Conservation (phyloP, 2,113 vertebrate species). For the Amphilophus citrinellus region DNA sequence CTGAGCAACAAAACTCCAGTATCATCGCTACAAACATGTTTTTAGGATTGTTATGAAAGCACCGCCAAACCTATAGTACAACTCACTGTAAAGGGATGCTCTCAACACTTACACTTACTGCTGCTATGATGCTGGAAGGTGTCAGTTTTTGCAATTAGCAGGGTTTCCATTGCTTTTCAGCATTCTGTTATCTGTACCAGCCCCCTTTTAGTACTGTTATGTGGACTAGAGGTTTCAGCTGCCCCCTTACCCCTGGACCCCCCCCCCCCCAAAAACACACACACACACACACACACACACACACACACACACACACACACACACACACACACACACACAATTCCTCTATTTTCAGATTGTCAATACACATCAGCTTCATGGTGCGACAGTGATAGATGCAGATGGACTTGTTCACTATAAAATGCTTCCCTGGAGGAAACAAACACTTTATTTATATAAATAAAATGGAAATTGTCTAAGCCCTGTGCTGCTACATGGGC, state of each 20-base stretch:
- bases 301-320: no score
- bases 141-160: neutral
- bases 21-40: neutral
- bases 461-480: neutral
- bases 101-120: neutral
- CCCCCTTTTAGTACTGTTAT: no score
- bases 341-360: neutral
- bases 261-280: neutral
- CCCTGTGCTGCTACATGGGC: neutral
- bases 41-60: no score
- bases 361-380: neutral
- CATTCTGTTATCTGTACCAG: neutral
- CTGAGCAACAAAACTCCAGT: neutral
- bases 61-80: neutral
- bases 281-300: no score
- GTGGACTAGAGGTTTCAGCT: no score
- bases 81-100: neutral
- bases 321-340: no score
- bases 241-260: neutral
- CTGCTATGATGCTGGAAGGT: neutral
- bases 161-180: neutral
- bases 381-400: constrained; percentile 21
- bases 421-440: neutral
- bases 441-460: neutral
- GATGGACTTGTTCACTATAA: constrained; percentile 6